These are phyloP conservation scores for Eumeta japonica DNA, from an alignment of 1,140 invertebrate species.

Conservation along the genomic window DNA sequence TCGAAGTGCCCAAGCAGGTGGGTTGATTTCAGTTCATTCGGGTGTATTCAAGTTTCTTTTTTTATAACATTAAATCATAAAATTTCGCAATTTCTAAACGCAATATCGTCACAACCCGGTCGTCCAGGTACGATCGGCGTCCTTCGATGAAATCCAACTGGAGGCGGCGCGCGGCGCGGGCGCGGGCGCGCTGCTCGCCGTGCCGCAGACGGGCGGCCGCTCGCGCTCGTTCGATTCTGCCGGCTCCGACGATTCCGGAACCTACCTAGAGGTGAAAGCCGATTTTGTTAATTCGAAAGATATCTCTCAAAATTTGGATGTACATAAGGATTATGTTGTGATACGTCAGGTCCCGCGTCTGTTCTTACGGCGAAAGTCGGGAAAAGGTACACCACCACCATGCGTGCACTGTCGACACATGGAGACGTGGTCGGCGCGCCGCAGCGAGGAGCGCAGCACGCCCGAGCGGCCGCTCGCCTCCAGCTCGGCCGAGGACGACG, in stretches of 20 bases:
- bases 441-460: constrained; percentile 51
- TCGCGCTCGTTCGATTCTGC: constrained; percentile 79
- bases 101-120: not conserved
- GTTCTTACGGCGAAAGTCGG: constrained; percentile 63
- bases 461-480: constrained; percentile 50
- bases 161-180: constrained; percentile 65
- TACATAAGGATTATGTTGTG: not conserved
- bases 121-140: constrained; percentile 68
- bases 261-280: constrained; percentile 59
- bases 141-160: constrained; percentile 84
- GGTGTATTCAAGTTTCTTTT: not conserved
- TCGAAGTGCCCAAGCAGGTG: constrained; percentile 84
- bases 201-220: constrained; percentile 64
- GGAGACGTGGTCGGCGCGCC: constrained; percentile 61
- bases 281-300: not conserved
- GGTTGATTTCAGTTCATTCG: constrained; percentile 14
- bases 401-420: constrained; percentile 67
- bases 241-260: constrained; percentile 64
- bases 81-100: not conserved
- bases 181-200: constrained; percentile 57
- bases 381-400: constrained; percentile 61
- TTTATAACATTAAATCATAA: not conserved
- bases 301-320: not conserved
- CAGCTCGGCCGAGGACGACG: constrained; percentile 57
- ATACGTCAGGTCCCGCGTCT: constrained; percentile 60